Evolutionary conservation across 2,888 invertebrate species (phyloP).

Genomic region (Ophion ellenae): DNA sequence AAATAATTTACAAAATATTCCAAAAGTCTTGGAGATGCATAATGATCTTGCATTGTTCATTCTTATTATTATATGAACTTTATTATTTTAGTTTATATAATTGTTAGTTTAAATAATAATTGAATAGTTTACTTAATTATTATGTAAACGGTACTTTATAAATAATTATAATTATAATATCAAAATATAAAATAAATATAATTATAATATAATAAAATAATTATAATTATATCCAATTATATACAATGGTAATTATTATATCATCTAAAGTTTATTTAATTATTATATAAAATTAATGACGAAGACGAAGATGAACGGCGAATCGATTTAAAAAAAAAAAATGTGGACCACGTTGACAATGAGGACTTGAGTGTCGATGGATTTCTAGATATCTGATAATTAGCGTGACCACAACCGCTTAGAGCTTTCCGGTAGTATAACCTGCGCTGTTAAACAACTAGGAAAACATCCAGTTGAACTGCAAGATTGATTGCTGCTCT

Average conservation of each 20-base stretch:
- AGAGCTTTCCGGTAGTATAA: slow-evolving; percentile 32
- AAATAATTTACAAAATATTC: background rate
- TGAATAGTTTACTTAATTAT: background rate
- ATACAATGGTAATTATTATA: too few species aligned
- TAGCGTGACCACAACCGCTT: slow-evolving; percentile 34
- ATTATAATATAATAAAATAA: too few species aligned
- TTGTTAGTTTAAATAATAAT: too few species aligned
- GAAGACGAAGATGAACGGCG: background rate
- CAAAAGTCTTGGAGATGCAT: background rate
- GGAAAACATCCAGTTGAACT: slow-evolving; percentile 35
- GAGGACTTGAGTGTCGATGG: slow-evolving; percentile 8
- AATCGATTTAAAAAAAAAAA: background rate
- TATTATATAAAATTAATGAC: too few species aligned
- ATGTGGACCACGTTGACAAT: background rate
- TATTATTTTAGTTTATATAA: too few species aligned
- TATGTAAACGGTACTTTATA: too few species aligned
- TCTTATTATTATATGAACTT: background rate
- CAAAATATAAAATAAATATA: too few species aligned
- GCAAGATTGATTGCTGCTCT: slow-evolving; percentile 43
- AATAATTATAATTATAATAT: too few species aligned
- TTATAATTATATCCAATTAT: too few species aligned
- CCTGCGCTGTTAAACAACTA: slow-evolving; percentile 20
- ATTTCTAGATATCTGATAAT: slow-evolving; percentile 51
- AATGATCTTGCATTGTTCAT: background rate
- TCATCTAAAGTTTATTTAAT: too few species aligned